Evolutionary conservation across 2,888 invertebrate genomes (phyloP).

Genomic region (Halictus ligatus): DNA sequence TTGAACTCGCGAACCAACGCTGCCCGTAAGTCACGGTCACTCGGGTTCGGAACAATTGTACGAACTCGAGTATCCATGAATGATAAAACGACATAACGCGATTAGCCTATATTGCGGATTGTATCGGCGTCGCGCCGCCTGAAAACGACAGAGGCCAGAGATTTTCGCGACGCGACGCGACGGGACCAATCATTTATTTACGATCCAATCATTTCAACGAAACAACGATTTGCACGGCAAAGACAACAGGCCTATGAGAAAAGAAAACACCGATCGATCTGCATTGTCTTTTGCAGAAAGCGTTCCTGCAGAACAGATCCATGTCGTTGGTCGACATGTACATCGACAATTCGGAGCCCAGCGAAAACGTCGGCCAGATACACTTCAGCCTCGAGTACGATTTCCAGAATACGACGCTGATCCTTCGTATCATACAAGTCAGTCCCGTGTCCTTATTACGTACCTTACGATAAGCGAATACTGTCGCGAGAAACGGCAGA

Average conservation of each 20-base stretch:
- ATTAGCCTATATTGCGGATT: slow-evolving; percentile 5
- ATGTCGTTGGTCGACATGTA: slow-evolving; percentile 97
- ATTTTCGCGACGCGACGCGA: not conserved
- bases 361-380: slow-evolving; percentile 97
- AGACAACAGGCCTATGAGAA: not conserved
- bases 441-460: slow-evolving; percentile 71
- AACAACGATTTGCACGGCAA: too few species aligned
- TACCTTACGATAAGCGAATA: not conserved
- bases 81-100: not conserved
- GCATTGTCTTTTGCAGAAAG: slow-evolving; percentile 85
- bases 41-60: not conserved
- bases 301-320: slow-evolving; percentile 94
- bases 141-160: not conserved
- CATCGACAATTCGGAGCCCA: slow-evolving; percentile 96
- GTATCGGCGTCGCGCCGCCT: not conserved
- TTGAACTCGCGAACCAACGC: not conserved
- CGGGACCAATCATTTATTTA: too few species aligned
- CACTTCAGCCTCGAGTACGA: slow-evolving; percentile 97
- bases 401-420: slow-evolving; percentile 96
- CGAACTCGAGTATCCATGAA: not conserved
- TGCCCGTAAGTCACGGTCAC: not conserved
- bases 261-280: not conserved
- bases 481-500: not conserved
- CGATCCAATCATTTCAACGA: too few species aligned
- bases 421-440: slow-evolving; percentile 95